Evolutionary conservation across 2,888 invertebrate genomes (phyloP).

Genomic region (Nasonia oneida): DNA sequence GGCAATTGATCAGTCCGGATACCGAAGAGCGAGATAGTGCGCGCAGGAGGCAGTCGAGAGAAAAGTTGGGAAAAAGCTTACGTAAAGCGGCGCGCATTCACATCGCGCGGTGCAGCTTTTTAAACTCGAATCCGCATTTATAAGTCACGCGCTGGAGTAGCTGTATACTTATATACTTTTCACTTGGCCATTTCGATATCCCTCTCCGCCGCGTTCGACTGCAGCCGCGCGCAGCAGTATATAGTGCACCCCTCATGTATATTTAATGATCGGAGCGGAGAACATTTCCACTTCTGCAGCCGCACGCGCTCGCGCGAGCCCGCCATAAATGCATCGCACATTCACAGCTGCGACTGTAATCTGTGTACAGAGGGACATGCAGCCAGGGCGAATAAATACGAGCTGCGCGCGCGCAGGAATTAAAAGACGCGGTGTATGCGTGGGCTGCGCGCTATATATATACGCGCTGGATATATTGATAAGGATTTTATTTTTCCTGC

Average conservation of each 20-base stretch:
- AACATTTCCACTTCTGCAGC: constrained; percentile 62
- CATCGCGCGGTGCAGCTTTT: constrained; percentile 42
- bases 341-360: not conserved
- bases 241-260: constrained; percentile 68
- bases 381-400: constrained; percentile 43
- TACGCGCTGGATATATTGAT: constrained; percentile 26
- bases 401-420: not conserved
- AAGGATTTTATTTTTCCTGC: constrained; percentile 39
- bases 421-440: constrained; percentile 9
- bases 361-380: not conserved
- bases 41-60: no score
- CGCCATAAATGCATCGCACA: constrained; percentile 53
- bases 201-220: not conserved
- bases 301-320: constrained; percentile 39
- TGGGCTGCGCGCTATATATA: not conserved
- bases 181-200: constrained; percentile 49
- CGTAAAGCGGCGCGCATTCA: constrained; percentile 29
- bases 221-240: not conserved
- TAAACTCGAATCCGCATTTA: constrained; percentile 38
- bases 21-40: constrained; percentile 31
- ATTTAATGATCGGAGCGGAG: constrained; percentile 67
- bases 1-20: constrained; percentile 53
- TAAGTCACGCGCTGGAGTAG: not conserved
- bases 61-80: not conserved
- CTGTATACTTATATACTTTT: constrained; percentile 19